A percentile compares a stretch with the other conserved stretches of the same genome.
phyloP scores from a whole-genome alignment of 2,888 invertebrate species.

The Cepaea hortensis region DNA sequence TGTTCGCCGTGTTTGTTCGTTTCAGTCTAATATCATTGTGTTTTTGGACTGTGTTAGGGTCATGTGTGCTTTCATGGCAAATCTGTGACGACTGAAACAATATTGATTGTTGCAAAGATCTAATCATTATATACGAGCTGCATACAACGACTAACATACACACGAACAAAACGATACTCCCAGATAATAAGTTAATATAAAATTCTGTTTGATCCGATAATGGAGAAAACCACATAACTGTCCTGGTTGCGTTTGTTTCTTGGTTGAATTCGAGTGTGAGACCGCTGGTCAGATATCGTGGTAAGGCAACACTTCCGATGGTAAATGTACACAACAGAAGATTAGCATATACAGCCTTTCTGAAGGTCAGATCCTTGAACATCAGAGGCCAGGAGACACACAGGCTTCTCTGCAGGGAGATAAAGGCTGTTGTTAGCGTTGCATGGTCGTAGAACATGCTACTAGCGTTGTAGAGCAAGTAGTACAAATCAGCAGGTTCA shows the following conservation, averaged over 20 bases:
- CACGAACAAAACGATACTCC: background rate
- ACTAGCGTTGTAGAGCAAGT: background rate
- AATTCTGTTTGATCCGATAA: background rate
- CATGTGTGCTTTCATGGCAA: background rate
- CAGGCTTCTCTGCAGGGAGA: background rate
- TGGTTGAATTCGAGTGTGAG: background rate
- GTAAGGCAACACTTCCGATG: background rate
- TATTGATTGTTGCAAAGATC: background rate
- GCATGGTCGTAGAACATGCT: background rate
- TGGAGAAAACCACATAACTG: background rate
- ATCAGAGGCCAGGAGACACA: background rate
- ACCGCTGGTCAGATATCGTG: background rate
- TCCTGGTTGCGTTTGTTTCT: background rate
- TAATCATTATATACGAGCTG: slow-evolving; percentile 14
- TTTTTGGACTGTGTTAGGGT: background rate
- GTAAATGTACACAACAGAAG: background rate
- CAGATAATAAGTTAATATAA: background rate
- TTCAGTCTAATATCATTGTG: background rate
- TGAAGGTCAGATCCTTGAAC: background rate
- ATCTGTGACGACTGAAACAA: background rate
- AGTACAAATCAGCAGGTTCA: background rate
- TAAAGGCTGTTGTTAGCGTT: background rate
- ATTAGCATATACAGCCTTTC: background rate
- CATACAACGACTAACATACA: background rate
- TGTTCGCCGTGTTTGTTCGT: background rate